These are phyloP conservation scores for Anguilla japonica DNA, from an alignment of 2,113 vertebrate species.

Conservation along the genomic window DNA sequence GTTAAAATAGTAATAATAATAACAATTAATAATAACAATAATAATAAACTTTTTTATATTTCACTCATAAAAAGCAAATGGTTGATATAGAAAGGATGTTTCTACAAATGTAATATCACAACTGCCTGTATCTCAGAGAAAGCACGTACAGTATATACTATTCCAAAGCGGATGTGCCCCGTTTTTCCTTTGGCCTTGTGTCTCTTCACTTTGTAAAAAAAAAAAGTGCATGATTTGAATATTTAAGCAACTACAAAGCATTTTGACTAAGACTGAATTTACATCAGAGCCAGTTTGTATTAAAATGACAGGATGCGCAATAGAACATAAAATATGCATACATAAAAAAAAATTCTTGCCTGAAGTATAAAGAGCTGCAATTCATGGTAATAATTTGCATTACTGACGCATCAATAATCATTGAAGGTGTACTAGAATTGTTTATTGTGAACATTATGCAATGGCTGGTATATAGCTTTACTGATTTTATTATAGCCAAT, in stretches of 20 bases:
- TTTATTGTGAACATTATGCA: background rate
- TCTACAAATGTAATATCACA: background rate
- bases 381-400: constrained; percentile 2
- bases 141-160: background rate
- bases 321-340: background rate
- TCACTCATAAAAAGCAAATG: too few relatives aligned
- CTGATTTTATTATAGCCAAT: background rate
- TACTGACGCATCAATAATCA: background rate
- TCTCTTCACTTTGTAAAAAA: background rate
- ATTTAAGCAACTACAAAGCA: background rate
- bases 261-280: too few relatives aligned
- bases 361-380: background rate
- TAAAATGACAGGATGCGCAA: background rate
- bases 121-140: background rate
- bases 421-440: background rate
- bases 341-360: background rate
- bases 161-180: background rate
- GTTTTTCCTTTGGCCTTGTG: background rate
- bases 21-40: too few relatives aligned
- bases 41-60: too few relatives aligned
- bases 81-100: too few relatives aligned
- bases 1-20: too few relatives aligned
- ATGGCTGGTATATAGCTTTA: background rate
- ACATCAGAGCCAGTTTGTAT: background rate
- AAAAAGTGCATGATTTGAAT: background rate